These are phyloP conservation scores for Drosophila austrosaltans DNA, from an alignment of 2,888 invertebrate genomes.

Conservation along the genomic window DNA sequence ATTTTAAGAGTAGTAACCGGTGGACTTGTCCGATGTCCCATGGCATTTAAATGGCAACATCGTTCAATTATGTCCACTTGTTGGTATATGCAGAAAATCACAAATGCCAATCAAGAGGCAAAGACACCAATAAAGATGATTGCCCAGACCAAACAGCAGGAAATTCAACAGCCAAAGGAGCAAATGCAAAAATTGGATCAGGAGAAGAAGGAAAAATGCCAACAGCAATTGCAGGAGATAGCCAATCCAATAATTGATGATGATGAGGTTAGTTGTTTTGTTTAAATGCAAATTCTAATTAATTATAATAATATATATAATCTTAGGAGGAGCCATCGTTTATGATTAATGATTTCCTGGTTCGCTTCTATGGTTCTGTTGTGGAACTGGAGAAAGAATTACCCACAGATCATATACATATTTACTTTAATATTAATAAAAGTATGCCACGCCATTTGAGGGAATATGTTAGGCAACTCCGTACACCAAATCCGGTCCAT, in stretches of 20 bases:
- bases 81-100: background rate
- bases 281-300: background rate
- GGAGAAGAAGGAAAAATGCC: background rate
- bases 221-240: background rate
- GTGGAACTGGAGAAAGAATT: background rate
- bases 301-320: background rate
- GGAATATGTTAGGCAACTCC: background rate
- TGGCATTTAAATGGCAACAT: background rate
- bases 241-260: no score
- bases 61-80: background rate
- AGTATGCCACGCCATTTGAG: background rate
- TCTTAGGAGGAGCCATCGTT: background rate
- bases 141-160: background rate
- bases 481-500: background rate
- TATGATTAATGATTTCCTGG: background rate
- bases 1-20: background rate
- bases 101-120: fast-evolving
- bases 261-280: background rate
- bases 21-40: background rate
- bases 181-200: background rate
- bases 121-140: background rate
- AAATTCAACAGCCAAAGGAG: background rate
- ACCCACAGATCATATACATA: background rate
- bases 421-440: background rate
- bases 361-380: background rate